Percentiles rank a stretch among this genome's conserved stretches.
Evolutionary conservation across 2,888 invertebrate species (phyloP).

Genomic region (Colostygia pectinataria): DNA sequence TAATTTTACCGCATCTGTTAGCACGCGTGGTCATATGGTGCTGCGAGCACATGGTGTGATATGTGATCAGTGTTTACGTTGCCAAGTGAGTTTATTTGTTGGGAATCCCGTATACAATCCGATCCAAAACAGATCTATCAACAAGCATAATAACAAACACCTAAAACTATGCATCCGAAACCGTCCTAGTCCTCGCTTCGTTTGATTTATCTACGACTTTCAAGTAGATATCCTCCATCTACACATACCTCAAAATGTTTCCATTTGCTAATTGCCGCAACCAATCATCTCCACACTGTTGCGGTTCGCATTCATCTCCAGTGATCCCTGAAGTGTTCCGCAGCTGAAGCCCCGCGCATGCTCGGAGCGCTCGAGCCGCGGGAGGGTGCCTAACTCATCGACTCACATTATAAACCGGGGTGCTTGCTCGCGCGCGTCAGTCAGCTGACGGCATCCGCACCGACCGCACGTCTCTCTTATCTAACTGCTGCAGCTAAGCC

Average conservation of each 20-base stretch:
- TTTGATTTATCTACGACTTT: neutral
- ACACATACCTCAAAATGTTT: conserved; percentile 1
- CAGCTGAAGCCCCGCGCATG: conserved; percentile 60
- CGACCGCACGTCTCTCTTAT: conserved; percentile 51
- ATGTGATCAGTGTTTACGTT: neutral
- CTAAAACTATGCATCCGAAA: too few relatives aligned
- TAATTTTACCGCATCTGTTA: conserved; percentile 8
- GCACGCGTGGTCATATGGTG: conserved; percentile 2
- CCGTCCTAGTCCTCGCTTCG: neutral
- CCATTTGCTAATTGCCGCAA: conserved; percentile 10
- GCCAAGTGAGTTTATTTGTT: neutral
- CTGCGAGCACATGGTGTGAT: conserved; percentile 8
- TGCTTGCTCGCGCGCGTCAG: conserved; percentile 74
- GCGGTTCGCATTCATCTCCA: conserved; percentile 22
- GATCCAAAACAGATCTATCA: too few relatives aligned
- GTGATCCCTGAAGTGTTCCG: conserved; percentile 36
- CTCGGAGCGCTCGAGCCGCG: conserved; percentile 59
- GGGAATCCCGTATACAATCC: conserved; percentile 1
- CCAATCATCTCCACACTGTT: conserved; percentile 8
- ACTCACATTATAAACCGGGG: conserved; percentile 68
- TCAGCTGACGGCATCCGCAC: conserved; percentile 74
- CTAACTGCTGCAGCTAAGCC: conserved; percentile 37
- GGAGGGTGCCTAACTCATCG: conserved; percentile 79
- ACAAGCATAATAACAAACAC: neutral
- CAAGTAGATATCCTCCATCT: neutral